Evolutionary conservation across 2,113 vertebrate species (phyloP), one percentile per base, ranked within the genome.

Genomic region (Caranx melampygus): DNA sequence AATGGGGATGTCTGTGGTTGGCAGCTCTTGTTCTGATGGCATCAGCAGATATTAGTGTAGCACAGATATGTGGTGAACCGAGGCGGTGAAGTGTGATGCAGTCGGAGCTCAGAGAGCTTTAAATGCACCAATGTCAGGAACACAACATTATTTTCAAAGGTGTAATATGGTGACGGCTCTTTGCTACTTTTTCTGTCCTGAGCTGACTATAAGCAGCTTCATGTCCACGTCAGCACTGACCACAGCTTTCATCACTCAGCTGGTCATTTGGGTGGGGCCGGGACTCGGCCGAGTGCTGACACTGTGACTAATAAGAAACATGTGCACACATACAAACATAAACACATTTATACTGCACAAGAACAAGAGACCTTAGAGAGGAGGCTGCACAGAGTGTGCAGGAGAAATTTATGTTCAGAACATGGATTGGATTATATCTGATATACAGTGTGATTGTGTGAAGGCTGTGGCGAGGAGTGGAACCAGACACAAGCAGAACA

Each of bases 191-290:
- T 45, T 10, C 52, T 51, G 1, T 15, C 35, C 8, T 2, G 2
- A 42, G n/a, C 13, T 16, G 51, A 8, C 49, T 55, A 20, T 1
- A 15, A 8, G 34, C n/a, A 18, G 57, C 44, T 65, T 59, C 9
- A 3, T 11, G 57, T 82, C 77, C 75, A 84, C 82, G 66, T 87
- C 85, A 85, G 65, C 78, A 47, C 78, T 81, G 87, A 84, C 86
- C 84, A 21, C 84, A 84, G 66, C 75, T 86, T 69, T 83, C 71
- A 37, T 79, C 67, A 73, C 62, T 75, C 73, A 79, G 63, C 51
- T 10, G 42, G 65, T 78, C 73, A 78, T 26, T 58, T 21, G 87
- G 83, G 86, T 67, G 81, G 61, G 78, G 69, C 31, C 6, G 51
- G 33, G 44, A 12, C 52, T 72, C 8, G 26, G 72, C 66, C 51